Evolutionary conservation across 2,113 vertebrate species (phyloP), one percentile per base, ranked within the genome.

Genomic region (Cheilinus undulatus): DNA sequence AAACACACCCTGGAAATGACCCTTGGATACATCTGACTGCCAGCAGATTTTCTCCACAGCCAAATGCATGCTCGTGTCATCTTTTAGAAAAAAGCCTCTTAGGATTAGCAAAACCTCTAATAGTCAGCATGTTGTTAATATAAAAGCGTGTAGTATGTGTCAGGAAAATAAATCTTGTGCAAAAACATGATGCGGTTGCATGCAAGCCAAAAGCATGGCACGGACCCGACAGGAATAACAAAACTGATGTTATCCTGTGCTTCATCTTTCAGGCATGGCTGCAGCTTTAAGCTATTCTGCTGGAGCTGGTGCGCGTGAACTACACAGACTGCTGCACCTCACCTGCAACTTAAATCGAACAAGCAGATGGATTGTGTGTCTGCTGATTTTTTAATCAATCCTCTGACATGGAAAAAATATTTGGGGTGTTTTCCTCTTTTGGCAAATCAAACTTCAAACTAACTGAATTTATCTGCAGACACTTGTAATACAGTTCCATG

Each of bases 31-130:
- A n/a, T 78, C 52, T 22, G 40, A 75, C 43, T 75, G 49, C 58
- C 48, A 60, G 43, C 34, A 57, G 78, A 84, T 83, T 85, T 85
- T 57, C 43, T 50, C 51, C 40, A 58, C 56, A 78, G 80, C 58
- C 42, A 56, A 79, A 87, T 43, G 73, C 58, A 69, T 69, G 65
- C 79, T 61, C 7, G 57, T 79, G 71, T 82, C 83, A 82, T 77
- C 66, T 77, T 86, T 85, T 51, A 38, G 11, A 24, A 76, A 74
- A 87, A 88, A 85, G 73, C 85, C 76, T 75, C 79, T 80, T 67
- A 75, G 85, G 84, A 89, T 91, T 88, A 91, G 61, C 56, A 51
- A 56, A 57, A 75, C 67, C 49, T 72, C 71, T 24, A 45, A 82
- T 40, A 77, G 69, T 84, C 54, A 66, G 49, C 76, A 51, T 75